phyloP scores from a whole-genome alignment of 2,888 invertebrate genomes.

The Thumatha senex region DNA sequence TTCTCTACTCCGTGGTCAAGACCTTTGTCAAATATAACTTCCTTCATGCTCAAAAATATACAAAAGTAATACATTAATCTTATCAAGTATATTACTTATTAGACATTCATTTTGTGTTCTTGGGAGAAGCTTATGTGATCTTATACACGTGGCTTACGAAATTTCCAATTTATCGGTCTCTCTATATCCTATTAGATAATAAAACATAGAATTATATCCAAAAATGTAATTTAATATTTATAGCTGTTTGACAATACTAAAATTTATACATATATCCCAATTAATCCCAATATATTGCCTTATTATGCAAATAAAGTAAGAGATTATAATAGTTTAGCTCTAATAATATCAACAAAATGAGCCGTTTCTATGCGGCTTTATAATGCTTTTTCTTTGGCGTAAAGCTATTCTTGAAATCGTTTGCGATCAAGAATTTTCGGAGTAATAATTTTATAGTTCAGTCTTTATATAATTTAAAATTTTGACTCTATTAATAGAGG shows the following conservation, averaged over 20 bases:
- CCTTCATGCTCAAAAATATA: too few species aligned
- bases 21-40: too few species aligned
- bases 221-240: conserved; percentile 25
- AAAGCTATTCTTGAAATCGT: too few species aligned
- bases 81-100: too few species aligned
- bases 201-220: conserved; percentile 6
- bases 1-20: too few species aligned
- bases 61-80: too few species aligned
- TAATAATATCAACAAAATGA: conserved; percentile 21
- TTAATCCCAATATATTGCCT: conserved; percentile 32
- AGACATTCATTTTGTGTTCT: too few species aligned
- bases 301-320: conserved; percentile 32
- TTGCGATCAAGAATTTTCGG: too few species aligned
- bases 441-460: too few species aligned
- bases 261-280: conserved; percentile 28
- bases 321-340: conserved; percentile 26
- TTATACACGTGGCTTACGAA: neutral
- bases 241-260: conserved; percentile 28
- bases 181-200: conserved; percentile 5
- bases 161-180: neutral
- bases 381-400: conserved; percentile 1
- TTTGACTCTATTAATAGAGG: too few species aligned
- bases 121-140: neutral
- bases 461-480: too few species aligned
- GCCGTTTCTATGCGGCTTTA: conserved; percentile 16